Evolutionary conservation across 2,797 vertebrate species (phyloP), one percentile per base, ranked within the genome.

Genomic region (Ambastaia sidthimunki): DNA sequence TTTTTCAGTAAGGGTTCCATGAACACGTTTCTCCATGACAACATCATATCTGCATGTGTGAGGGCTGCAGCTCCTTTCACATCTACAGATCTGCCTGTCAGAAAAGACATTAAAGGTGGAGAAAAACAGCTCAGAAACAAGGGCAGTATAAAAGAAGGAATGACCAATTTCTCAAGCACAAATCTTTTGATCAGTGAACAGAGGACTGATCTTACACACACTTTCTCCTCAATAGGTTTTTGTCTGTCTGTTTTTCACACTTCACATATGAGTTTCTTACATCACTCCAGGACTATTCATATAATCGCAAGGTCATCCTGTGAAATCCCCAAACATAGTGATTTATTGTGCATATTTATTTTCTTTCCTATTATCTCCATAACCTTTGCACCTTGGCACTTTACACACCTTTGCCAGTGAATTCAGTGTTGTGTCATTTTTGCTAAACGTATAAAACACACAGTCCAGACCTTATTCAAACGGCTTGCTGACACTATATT

Each of bases 181-280:
- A 13, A 81, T 78, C 71, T 85, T 88, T 87, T 90, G 87, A 89
- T 90, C 72, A 50, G 76, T 28, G 47, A 83, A 79, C 55, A 80
- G 65, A 21, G 60, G 60, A 73, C 44, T 78, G 79, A 48, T 77
- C 48, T 62, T 41, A 55, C 50, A 69, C 37, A 31, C 37, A 44
- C 71, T 80, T 68, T 55, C 68, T 67, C 73, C 28, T 55, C 71
- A 57, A 19, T 55, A 54, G 71, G 68, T 80, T 74, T 48, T 12
- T 60, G 57, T 60, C 55, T 15, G 1, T 50, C 48, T 59, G 21
- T 23, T 23, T 59, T 59, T 63, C 57, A 55, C 68, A 75, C 78
- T 63, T 68, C 57, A 23, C 15, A 59, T 80, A 44, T 71, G 74
- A 44, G 25, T 70, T 66, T 80, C 63, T 70, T 52, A 41, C 60